phyloP scores from a whole-genome alignment of 1,140 invertebrate genomes.

The Kradibia gibbosae region DNA sequence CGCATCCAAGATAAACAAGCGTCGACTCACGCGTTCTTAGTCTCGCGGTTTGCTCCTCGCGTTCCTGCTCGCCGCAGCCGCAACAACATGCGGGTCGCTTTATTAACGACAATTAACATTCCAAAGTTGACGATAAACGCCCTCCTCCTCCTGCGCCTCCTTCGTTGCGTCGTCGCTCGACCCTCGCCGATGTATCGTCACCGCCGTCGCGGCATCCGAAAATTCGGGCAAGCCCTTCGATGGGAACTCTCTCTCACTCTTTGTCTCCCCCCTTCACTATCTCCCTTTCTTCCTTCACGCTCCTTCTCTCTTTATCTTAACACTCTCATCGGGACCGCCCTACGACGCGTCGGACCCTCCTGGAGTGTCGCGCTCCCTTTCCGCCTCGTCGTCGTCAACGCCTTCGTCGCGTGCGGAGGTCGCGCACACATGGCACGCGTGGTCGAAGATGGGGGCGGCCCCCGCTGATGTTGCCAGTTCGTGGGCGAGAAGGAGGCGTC shows the following conservation, averaged over 20 bases:
- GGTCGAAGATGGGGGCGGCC: background rate
- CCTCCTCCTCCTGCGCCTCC: background rate
- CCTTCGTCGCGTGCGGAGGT: background rate
- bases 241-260: background rate
- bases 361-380: too few species aligned
- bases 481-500: constrained; percentile 26
- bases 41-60: constrained; percentile 62
- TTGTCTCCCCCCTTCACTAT: background rate
- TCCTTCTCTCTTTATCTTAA: too few species aligned
- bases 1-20: too few species aligned
- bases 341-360: too few species aligned
- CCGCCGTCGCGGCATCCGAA: too few species aligned
- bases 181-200: too few species aligned
- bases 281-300: too few species aligned
- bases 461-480: constrained; percentile 45
- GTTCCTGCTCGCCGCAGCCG: constrained; percentile 70
- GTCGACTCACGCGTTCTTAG: background rate
- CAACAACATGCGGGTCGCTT: constrained; percentile 72
- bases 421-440: constrained; percentile 1
- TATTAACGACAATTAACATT: constrained; percentile 75
- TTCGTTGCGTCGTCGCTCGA: too few species aligned
- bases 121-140: constrained; percentile 59
- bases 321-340: too few species aligned
- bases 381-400: too few species aligned
- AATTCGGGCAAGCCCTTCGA: too few species aligned